Conservation (phyloP, 64 coral and sea anemone genomes). For the Actinia tenebrosa region DNA sequence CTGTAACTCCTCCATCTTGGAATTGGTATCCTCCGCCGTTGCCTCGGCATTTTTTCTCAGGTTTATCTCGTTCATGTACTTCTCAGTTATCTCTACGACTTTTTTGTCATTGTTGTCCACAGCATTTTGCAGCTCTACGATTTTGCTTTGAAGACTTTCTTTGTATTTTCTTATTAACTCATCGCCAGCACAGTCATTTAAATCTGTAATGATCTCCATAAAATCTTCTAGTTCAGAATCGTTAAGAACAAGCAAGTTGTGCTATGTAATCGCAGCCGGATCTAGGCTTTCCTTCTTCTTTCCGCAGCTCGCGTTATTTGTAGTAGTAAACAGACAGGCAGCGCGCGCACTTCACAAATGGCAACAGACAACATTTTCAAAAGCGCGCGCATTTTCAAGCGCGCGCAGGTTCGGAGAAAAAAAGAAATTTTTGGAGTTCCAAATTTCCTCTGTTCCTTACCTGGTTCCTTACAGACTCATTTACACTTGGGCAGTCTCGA, state of each 20-base stretch:
- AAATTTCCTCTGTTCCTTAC: too few species aligned
- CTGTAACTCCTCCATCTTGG: neutral
- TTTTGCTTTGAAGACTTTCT: neutral
- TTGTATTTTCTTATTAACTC: conserved; percentile 4
- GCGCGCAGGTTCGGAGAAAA: neutral
- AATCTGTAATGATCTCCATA: neutral
- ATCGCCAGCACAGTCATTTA: neutral
- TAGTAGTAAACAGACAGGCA: neutral
- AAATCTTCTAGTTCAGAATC: neutral
- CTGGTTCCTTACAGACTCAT: too few species aligned
- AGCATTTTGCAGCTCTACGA: neutral
- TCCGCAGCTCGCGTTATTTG: neutral
- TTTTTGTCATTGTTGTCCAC: neutral
- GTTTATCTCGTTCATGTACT: conserved; percentile 17
- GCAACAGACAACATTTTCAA: neutral
- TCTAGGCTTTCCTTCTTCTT: neutral
- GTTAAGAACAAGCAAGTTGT: neutral
- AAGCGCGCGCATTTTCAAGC: neutral
- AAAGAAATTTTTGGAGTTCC: too few species aligned
- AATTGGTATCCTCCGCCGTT: neutral
- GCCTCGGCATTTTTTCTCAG: neutral
- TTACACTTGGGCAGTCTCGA: too few species aligned
- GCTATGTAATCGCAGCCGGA: neutral
- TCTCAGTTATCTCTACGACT: neutral
- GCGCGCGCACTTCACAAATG: neutral